Evolutionary conservation across 2,797 vertebrate species (phyloP).

Genomic region (Moxostoma hubbsi): DNA sequence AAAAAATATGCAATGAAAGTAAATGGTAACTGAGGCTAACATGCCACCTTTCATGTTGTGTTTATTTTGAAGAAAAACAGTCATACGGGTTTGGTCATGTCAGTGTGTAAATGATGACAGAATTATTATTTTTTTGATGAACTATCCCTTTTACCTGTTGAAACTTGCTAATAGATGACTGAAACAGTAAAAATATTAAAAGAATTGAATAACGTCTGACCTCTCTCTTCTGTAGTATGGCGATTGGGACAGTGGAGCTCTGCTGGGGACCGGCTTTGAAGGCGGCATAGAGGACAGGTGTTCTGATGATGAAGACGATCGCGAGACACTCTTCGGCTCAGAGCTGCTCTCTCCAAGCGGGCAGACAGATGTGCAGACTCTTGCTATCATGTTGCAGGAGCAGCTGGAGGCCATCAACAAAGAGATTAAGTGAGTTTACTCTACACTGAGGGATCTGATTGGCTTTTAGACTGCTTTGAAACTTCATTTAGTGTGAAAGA

Average conservation of each 20-base stretch:
- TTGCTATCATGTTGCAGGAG: slow-evolving; percentile 90
- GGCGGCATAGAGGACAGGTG: slow-evolving; percentile 73
- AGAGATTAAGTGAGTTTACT: slow-evolving; percentile 84
- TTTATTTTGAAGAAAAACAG: too few relatives aligned
- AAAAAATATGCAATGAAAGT: too few relatives aligned
- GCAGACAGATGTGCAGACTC: slow-evolving; percentile 88
- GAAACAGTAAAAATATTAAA: neutral
- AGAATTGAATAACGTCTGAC: neutral
- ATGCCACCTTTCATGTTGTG: too few relatives aligned
- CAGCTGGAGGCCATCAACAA: slow-evolving; percentile 92
- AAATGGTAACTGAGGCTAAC: too few relatives aligned
- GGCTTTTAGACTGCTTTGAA: neutral
- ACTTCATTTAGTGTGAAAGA: neutral
- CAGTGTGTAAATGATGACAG: too few relatives aligned
- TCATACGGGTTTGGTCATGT: too few relatives aligned
- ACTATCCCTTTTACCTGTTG: neutral
- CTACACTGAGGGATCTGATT: neutral
- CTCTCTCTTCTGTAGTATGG: slow-evolving; percentile 68
- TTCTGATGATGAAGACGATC: slow-evolving; percentile 82
- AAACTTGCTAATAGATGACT: neutral
- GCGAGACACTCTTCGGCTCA: slow-evolving; percentile 78
- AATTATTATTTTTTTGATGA: too few relatives aligned
- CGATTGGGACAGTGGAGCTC: slow-evolving; percentile 81
- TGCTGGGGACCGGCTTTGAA: slow-evolving; percentile 74
- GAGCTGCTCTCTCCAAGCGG: slow-evolving; percentile 87